Conservation (phyloP, 1,140 invertebrate genomes). For the Macrosteles quadrilineatus region DNA sequence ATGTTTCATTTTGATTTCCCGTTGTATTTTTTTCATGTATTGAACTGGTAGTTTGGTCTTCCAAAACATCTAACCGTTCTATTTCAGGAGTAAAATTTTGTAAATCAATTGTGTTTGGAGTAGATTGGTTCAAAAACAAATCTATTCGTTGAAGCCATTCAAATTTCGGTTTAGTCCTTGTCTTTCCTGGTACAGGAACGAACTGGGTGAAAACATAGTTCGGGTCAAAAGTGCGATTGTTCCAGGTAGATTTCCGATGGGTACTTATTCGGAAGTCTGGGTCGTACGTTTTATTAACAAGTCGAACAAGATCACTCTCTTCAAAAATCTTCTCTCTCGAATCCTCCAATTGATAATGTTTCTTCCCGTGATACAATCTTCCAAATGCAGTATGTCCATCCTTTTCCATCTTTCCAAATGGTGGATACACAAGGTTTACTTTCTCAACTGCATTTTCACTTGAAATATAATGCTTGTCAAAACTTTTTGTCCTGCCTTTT, state of each 20-base stretch:
- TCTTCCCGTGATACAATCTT: neutral
- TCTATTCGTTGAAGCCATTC: too few relatives aligned
- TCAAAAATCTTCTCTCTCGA: neutral
- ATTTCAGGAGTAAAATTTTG: too few relatives aligned
- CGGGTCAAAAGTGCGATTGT: constrained; percentile 1
- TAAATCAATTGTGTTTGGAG: too few relatives aligned
- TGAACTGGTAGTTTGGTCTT: too few relatives aligned
- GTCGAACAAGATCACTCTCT: neutral
- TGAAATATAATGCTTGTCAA: neutral
- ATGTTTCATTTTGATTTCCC: too few relatives aligned
- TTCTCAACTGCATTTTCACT: neutral
- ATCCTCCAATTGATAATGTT: neutral
- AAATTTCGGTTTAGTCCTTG: too few relatives aligned
- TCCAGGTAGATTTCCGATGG: neutral
- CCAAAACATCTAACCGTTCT: too few relatives aligned
- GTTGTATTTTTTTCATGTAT: too few relatives aligned
- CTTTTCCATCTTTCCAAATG: neutral
- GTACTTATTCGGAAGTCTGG: neutral
- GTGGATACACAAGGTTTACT: neutral
- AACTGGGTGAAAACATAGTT: neutral
- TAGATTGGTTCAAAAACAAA: too few relatives aligned
- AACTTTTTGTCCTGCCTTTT: neutral
- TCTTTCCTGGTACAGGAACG: neutral
- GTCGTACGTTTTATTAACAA: neutral
- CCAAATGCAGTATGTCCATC: neutral